phyloP scores from a whole-genome alignment of 2,888 invertebrate genomes.

The Trissolcus brochymenae region DNA sequence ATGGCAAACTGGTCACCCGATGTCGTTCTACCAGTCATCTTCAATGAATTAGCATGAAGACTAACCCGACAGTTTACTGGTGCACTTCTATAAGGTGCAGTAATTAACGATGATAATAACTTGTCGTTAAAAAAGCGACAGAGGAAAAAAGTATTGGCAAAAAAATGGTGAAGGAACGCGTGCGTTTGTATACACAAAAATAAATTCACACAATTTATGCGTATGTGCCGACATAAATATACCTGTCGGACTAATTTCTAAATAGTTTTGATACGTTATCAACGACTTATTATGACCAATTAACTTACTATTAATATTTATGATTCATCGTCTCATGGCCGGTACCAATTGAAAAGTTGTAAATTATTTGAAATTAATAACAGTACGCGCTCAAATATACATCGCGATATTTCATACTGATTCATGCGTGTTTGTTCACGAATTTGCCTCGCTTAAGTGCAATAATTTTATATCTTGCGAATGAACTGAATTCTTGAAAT shows the following conservation, averaged over 20 bases:
- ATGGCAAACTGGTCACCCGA: conserved; percentile 44
- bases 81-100: conserved; percentile 40
- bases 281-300: conserved; percentile 43
- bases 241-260: conserved; percentile 41
- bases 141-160: conserved; percentile 5
- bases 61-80: conserved; percentile 46
- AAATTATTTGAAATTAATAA: conserved; percentile 13
- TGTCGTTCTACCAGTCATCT: conserved; percentile 41
- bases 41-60: conserved; percentile 51
- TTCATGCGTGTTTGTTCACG: too few species aligned
- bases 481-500: neutral
- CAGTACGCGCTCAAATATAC: too few species aligned
- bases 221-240: conserved; percentile 27
- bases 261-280: conserved; percentile 50
- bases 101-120: conserved; percentile 49
- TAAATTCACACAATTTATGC: conserved; percentile 33
- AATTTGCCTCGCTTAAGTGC: neutral
- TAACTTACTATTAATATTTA: conserved; percentile 45
- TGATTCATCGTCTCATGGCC: conserved; percentile 10
- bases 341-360: conserved; percentile 13
- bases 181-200: conserved; percentile 7
- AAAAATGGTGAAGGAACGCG: neutral
- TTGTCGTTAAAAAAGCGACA: conserved; percentile 17
- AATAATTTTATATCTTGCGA: neutral
- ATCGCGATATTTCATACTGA: neutral